Evolutionary conservation across 2,113 vertebrate genomes (phyloP), one percentile per base, ranked within the genome.

Genomic region (Equus przewalskii): DNA sequence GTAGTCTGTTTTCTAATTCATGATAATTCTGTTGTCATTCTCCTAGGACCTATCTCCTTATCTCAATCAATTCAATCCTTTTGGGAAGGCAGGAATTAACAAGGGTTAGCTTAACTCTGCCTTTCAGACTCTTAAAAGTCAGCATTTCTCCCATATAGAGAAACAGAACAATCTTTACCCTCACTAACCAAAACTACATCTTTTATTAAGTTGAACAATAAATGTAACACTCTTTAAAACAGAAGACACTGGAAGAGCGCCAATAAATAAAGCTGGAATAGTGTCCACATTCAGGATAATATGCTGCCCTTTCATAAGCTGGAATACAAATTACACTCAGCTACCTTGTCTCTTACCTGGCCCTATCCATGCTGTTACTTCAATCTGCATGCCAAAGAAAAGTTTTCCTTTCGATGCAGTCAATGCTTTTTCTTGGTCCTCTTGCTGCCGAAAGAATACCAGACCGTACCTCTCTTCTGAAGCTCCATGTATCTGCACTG

Each of bases 301-400:
- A 83, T 5, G 12, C 14, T 16, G 1, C 33, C 44, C 22, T 75
- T 88, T 93, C 84, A 64, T 18, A 73, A 46, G 13, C 9, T 65
- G 7, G 11, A 89, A 89, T 14, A 87, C 6, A 79, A 65, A 65
- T 54, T 24, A 65, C 36, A 65, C 15, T 89, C 46, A 30, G 21
- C 24, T 51, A 2, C 46, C 69, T 3, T n/a, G 11, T 62, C 67
- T 81, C 98, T 98, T 98, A 99, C 99, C 99, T 89, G 99, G 99
- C 85, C 99, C 99, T 98, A 99, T 99, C 99, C 99, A 99, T 28
- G 99, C 99, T 0, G 99, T 99, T 89, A 99, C 99, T 94, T 99
- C 99, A 64, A 99, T 99, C 98, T 99, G 99, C 99, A 99, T 99
- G 97, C 99, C 99, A 97, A 99, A 99, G 99, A 99, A 99, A 62